Base-by-base conservation (phyloP, 2,888 invertebrate genomes). In the Timandra comae region DNA sequence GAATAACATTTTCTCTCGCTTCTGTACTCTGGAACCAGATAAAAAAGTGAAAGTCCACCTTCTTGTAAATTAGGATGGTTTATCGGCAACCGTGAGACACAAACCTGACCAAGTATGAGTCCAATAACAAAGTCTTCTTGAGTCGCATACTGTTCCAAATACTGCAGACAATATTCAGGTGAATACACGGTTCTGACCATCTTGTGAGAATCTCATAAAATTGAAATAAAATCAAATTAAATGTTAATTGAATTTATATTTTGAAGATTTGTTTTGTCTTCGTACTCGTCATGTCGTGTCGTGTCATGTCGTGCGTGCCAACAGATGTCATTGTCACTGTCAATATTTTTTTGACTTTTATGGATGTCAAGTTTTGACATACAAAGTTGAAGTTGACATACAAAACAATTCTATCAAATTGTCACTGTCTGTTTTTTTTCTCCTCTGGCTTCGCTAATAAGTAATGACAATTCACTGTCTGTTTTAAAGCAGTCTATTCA, bases 81-180 rank as follows among this genome's bases (percentile, higher is more conserved):
- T n/a, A n/a, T n/a, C n/a, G 16, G 16, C 7, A 12, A 13, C n/a
- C n/a, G n/a, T n/a, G n/a, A n/a, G n/a, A n/a, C n/a, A 57, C 62
- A 66, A 82, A 93, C 94, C 89, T 95, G 94, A 43, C 94, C 94
- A 50, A 94, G 82, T 60, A 94, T 91, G 59, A 95, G 84, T 43
- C 94, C 94, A 41, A 92, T 88, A 23, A 89, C 89, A 62, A 90
- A 90, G 49, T 77, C 84, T 61, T 91, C 89, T 43, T 89, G 77
- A 37, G 88, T 86, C 7, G 89, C 87, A 60, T 91, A 87, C 51
- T 88, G 88, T 47, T 88, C 85, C 49, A 94, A 74, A 75, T 93
- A 93, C 49, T 88, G 87, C 47, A 91, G 84, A 41, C 91, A 87
- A 67, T 87, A 80, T 67, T 91, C 91, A 46, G 92, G 91, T 11